Evolutionary conservation across 2,797 vertebrate species (phyloP), one percentile per base, ranked within the genome.

Genomic region (Chelon labrosus): DNA sequence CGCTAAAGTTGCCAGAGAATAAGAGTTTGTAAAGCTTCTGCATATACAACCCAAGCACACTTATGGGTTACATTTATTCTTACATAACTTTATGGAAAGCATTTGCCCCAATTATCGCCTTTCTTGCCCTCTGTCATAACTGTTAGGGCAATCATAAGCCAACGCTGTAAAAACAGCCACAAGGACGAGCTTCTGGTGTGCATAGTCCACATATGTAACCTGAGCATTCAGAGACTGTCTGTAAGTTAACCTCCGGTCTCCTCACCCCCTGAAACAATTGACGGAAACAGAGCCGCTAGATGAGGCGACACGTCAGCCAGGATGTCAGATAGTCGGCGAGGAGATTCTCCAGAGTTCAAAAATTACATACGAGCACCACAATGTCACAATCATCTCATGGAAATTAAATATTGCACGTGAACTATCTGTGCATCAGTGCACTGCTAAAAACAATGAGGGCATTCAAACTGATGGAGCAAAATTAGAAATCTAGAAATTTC

Each of bases 191-290:
- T 41, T 53, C 52, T 62, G 78, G 59, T 67, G 58, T 20, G 14
- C 7, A 41, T 27, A 65, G 56, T 7, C 17, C 17, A 58, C 65
- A 54, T 7, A 61, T 51, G 71, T 20, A 62, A 70, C 62, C 47
- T 68, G 54, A 88, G 41, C 53, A 16, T 66, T 67, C 51, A 55
- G 66, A 52, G 70, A 77, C 65, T 22, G 41, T 61, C 59, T 71
- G 63, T 20, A 5, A 31, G 55, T 50, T 75, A 75, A 79, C 86
- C 83, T 87, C 74, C 79, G 62, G 65, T 69, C 82, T 71, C 35
- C 58, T 65, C 66, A 85, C n/a, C 65, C 66, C 5, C 46, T 3
- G 11, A 65, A 93, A 95, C 93, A 94, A 95, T 93, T 53, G 73
- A 59, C 65, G 94, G 93, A 94, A 95, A 90, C 73, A 64, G 65